Conservation (phyloP, 2,113 vertebrate species). For the Myotis brandtii region DNA sequence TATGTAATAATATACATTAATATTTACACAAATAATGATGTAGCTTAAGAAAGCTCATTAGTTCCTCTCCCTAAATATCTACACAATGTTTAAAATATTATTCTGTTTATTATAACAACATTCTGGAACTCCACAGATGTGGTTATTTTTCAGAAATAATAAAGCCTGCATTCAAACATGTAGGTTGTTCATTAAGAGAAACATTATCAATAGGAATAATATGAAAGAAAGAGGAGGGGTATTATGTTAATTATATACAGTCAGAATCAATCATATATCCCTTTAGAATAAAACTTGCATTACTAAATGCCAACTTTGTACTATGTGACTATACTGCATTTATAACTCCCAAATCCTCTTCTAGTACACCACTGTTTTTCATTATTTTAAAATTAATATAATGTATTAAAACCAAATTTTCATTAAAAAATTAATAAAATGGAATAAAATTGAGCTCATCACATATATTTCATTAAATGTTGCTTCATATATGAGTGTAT, state of each 20-base stretch:
- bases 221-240: neutral
- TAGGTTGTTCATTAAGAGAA: neutral
- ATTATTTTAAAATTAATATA: conserved; percentile 8
- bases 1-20: neutral
- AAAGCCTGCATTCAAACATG: neutral
- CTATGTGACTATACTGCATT: neutral
- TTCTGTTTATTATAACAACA: neutral
- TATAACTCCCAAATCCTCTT: neutral
- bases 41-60: neutral
- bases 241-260: neutral
- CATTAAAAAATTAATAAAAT: neutral
- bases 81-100: conserved; percentile 7
- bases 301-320: neutral
- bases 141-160: neutral
- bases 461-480: neutral
- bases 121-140: neutral
- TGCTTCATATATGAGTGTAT: neutral
- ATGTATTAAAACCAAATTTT: neutral
- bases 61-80: neutral
- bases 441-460: neutral
- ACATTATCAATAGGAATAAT: neutral
- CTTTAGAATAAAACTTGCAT: conserved; percentile 40
- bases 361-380: neutral
- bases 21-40: neutral
- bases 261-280: conserved; percentile 13